phyloP scores from a whole-genome alignment of 1,140 invertebrate species.

The Pseudomyrmex dendroicus region DNA sequence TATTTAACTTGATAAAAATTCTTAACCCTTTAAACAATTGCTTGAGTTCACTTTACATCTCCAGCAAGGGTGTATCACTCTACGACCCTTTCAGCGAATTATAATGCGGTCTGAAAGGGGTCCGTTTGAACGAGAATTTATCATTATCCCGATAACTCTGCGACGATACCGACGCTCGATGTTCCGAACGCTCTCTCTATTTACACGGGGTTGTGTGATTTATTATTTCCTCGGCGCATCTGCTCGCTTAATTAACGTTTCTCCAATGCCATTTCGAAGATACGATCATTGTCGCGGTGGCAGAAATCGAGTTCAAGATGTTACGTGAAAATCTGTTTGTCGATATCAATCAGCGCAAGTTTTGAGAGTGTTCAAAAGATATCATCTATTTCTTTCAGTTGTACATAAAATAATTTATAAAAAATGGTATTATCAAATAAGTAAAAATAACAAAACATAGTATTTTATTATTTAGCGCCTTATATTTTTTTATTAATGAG shows the following conservation, averaged over 20 bases:
- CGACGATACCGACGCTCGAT: constrained; percentile 77
- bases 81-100: constrained; percentile 78
- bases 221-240: constrained; percentile 79
- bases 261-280: constrained; percentile 69
- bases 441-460: too few species aligned
- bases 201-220: constrained; percentile 76
- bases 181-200: constrained; percentile 67
- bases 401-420: not conserved
- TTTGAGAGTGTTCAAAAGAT: not conserved
- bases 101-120: constrained; percentile 67
- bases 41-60: constrained; percentile 62
- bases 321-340: constrained; percentile 49
- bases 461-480: too few species aligned
- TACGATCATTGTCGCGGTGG: constrained; percentile 49
- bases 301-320: constrained; percentile 31
- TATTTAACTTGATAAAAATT: constrained; percentile 34
- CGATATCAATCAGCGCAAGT: constrained; percentile 37
- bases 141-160: constrained; percentile 79
- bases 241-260: constrained; percentile 78
- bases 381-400: not conserved
- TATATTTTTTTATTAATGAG: not conserved
- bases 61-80: constrained; percentile 11
- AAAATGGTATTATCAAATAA: not conserved
- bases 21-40: constrained; percentile 29
- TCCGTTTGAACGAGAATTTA: constrained; percentile 79